Evolutionary conservation across 1,140 invertebrate species (phyloP), one percentile per base, ranked within the genome.

Genomic region (Brachionus koreanus): DNA sequence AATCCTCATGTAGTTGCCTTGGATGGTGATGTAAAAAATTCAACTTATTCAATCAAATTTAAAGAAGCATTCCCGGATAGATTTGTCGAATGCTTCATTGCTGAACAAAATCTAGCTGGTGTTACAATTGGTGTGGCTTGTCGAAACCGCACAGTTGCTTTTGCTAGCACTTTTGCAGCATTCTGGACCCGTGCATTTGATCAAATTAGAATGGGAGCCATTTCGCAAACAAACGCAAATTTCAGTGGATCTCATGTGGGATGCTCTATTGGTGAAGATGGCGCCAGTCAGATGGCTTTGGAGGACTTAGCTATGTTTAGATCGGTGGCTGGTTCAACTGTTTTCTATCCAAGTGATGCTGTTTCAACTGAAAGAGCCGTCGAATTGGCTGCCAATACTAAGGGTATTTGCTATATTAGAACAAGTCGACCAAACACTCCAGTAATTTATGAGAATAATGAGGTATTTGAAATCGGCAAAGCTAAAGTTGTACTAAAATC

Each of bases 221-320:
- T 99, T 85, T 98, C 96, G 39, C 95, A 98, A 90, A 94, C 94
- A 0, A 98, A 99, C 88, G 93, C 96, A 1, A 99, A 99, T 88
- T 96, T 98, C 87, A 94, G 92, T 84, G 92, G 92, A 12, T 98
- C 97, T 7, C 97, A 99, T 89, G 95, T 94, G 88, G 97, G 97
- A 79, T 92, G 98, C 33, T 97, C 95, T 84, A 92, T 92, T 85
- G 91, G 95, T 69, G 96, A 98, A 88, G 97, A 98, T 90, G 97
- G 97, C 5, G 97, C 97, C n/a, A 97, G 94, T 69, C 97, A 99
- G 90, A 99, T 99, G 98, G 98, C 94, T 57, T 89, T 99, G 0
- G 98, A 99, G 90, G 98, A 99, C 89, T 88, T 99, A 46, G 94
- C 95, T 0, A 92, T 99, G 91, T 99, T 99, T 91, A 91, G 97